Conservation (phyloP, 2,113 vertebrate species). For the Seriola dumerili region DNA sequence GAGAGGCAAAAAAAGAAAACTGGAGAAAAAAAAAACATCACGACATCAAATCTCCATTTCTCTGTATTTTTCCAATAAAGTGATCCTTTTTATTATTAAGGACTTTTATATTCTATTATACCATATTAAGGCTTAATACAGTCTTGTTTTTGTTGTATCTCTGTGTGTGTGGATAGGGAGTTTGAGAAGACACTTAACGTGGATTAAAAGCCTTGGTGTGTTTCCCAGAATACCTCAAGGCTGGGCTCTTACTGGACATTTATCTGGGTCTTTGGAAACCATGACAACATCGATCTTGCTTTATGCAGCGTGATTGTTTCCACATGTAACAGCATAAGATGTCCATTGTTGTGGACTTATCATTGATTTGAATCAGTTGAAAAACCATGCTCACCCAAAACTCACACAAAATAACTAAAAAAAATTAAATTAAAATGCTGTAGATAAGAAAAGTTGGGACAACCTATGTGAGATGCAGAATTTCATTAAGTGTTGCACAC, state of each 20-base stretch:
- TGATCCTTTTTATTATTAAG: background rate
- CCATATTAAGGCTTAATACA: background rate
- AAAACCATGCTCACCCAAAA: background rate
- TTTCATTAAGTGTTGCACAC: background rate
- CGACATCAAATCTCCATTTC: too few relatives aligned
- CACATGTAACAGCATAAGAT: constrained; percentile 8
- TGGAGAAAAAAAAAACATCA: background rate
- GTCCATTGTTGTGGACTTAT: background rate
- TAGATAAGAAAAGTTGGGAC: background rate
- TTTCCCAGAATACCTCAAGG: constrained; percentile 57
- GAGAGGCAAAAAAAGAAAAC: background rate
- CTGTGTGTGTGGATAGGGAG: background rate
- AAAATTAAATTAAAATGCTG: background rate
- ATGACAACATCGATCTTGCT: constrained; percentile 34
- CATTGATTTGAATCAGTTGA: background rate
- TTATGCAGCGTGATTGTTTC: constrained; percentile 15
- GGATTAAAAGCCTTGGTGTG: constrained; percentile 38
- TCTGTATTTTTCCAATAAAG: background rate
- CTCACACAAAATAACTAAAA: background rate
- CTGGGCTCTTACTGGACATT: constrained; percentile 41
- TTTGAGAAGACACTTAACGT: constrained; percentile 13
- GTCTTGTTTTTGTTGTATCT: background rate
- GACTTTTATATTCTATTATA: background rate
- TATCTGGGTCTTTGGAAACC: constrained; percentile 35
- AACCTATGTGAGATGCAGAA: background rate